Evolutionary conservation across 2,797 vertebrate species (phyloP).

Genomic region (Cichlasoma orientale): DNA sequence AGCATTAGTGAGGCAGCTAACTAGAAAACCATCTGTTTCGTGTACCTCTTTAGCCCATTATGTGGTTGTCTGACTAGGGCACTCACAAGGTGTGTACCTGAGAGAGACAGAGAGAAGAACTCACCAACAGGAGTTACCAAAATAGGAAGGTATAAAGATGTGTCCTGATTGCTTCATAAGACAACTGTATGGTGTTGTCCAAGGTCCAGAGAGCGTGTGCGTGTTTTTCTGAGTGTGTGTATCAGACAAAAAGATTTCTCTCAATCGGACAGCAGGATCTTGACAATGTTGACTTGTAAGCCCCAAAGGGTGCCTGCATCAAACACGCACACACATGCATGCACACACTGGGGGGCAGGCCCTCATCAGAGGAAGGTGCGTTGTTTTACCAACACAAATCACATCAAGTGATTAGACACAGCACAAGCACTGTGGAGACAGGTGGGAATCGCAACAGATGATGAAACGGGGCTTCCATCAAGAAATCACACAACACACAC

Average conservation of each 20-base stretch:
- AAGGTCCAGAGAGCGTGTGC: not conserved
- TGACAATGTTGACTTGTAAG: constrained; percentile 75
- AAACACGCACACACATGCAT: constrained; percentile 34
- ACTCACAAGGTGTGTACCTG: constrained; percentile 36
- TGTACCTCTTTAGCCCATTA: constrained; percentile 72
- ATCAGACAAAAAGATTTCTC: constrained; percentile 55
- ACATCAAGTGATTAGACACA: constrained; percentile 84
- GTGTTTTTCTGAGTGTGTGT: constrained; percentile 27
- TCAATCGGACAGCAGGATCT: constrained; percentile 75
- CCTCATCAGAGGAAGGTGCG: constrained; percentile 71
- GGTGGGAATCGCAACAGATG: constrained; percentile 67
- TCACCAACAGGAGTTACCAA: constrained; percentile 9
- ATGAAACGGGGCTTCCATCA: constrained; percentile 69
- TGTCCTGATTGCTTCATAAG: constrained; percentile 43
- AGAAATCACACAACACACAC: constrained; percentile 61
- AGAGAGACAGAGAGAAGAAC: not conserved
- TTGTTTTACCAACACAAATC: constrained; percentile 83
- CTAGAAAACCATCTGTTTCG: constrained; percentile 73
- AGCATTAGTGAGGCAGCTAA: constrained; percentile 65
- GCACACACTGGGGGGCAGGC: constrained; percentile 54
- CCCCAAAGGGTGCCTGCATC: constrained; percentile 61
- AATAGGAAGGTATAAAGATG: constrained; percentile 20
- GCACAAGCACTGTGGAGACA: constrained; percentile 65
- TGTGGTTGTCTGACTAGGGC: constrained; percentile 61
- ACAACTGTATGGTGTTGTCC: constrained; percentile 16